Evolutionary conservation across 2,113 vertebrate species (phyloP).

Genomic region (Nibea coibor): DNA sequence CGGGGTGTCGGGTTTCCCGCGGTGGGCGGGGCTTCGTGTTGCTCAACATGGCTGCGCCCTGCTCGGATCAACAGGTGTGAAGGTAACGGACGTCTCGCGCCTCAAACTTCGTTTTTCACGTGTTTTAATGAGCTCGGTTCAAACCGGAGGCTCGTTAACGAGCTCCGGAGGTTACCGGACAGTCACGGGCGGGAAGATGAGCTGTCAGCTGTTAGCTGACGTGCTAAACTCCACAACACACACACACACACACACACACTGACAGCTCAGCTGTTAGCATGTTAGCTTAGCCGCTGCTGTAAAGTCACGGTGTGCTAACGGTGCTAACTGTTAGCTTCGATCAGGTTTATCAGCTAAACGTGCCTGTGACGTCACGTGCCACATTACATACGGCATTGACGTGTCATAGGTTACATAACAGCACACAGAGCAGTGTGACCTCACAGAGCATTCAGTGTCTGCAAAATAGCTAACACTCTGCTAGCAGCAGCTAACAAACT

Average conservation of each 20-base stretch:
- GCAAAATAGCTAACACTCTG: too few relatives aligned
- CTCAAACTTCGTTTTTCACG: rapidly evolving
- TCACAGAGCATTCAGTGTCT: neutral
- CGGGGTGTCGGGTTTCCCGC: slow-evolving; percentile 1
- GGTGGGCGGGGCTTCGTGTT: slow-evolving; percentile 47
- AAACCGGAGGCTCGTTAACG: too few relatives aligned
- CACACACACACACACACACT: neutral
- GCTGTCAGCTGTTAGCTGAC: neutral
- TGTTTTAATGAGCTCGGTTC: too few relatives aligned
- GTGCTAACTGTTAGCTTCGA: slow-evolving; percentile 1
- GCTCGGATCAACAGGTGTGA: slow-evolving; percentile 63
- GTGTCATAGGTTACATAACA: neutral
- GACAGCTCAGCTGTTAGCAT: slow-evolving; percentile 29
- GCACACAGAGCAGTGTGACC: neutral
- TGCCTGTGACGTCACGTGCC: slow-evolving; percentile 3
- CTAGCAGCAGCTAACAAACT: too few relatives aligned
- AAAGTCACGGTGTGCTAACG: neutral
- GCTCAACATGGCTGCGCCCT: slow-evolving; percentile 65
- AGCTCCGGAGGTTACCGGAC: neutral
- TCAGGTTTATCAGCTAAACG: too few relatives aligned
- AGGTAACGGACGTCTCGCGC: slow-evolving; percentile 52
- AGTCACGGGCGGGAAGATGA: rapidly evolving
- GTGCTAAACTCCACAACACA: neutral
- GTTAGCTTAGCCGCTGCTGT: neutral
- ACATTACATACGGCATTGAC: neutral